Percentiles rank a stretch among this genome's conserved stretches.
These are phyloP conservation scores for Ploceus nigricollis DNA, from an alignment of 2,113 vertebrate genomes.

Conservation along the genomic window DNA sequence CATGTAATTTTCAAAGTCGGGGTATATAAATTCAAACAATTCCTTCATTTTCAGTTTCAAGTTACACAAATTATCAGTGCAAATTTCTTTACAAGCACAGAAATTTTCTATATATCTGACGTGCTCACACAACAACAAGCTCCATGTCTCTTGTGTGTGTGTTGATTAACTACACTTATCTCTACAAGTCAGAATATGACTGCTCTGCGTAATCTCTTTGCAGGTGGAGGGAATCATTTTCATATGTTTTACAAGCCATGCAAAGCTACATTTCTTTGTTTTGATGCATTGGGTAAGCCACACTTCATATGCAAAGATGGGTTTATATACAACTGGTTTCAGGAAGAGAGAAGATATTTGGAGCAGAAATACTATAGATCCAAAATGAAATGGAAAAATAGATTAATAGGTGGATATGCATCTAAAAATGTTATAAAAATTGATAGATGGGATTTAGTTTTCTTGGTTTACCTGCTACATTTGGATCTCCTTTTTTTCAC, in stretches of 20 bases:
- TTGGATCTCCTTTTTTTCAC: neutral
- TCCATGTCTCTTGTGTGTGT: neutral
- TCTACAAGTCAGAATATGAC: neutral
- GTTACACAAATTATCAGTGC: neutral
- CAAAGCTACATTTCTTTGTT: neutral
- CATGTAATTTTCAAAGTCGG: constrained; percentile 22
- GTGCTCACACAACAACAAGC: neutral
- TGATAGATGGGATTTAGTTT: neutral
- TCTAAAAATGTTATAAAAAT: neutral
- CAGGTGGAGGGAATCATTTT: neutral
- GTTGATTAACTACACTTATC: neutral
- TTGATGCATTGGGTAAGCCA: neutral
- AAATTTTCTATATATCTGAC: neutral
- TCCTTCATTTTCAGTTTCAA: constrained; percentile 4
- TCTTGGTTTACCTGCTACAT: neutral
- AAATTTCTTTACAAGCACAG: neutral
- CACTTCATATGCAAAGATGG: neutral
- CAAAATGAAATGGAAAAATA: neutral
- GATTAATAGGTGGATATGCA: neutral
- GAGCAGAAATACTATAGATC: neutral
- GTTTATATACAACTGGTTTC: neutral
- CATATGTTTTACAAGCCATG: neutral
- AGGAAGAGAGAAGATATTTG: neutral
- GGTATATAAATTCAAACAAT: constrained; percentile 11
- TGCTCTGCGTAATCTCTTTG: neutral